phyloP scores from a whole-genome alignment of 2,797 vertebrate genomes.

The Sitta carolinensis region DNA sequence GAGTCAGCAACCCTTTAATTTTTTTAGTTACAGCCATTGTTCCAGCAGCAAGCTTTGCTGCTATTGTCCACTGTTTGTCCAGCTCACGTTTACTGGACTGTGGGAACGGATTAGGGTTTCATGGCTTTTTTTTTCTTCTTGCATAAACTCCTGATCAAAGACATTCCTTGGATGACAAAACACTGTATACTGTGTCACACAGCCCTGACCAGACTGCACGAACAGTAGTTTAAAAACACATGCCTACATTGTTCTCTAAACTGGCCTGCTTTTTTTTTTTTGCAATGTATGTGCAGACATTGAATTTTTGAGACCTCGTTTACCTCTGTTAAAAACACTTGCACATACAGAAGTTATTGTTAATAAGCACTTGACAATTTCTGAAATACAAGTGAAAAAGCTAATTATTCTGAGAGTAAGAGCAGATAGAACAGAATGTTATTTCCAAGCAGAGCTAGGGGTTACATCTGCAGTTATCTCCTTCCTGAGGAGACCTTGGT shows the following conservation, averaged over 20 bases:
- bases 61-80: conserved; percentile 78
- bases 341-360: neutral
- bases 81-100: conserved; percentile 80
- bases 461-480: neutral
- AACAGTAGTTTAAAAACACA: conserved; percentile 77
- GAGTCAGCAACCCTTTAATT: conserved; percentile 72
- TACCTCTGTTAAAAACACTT: neutral
- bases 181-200: conserved; percentile 81
- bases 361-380: neutral
- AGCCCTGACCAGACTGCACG: conserved; percentile 72
- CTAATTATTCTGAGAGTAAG: neutral
- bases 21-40: conserved; percentile 74
- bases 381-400: neutral
- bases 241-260: conserved; percentile 73
- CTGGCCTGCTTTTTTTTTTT: neutral
- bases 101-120: conserved; percentile 91
- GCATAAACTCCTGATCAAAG: conserved; percentile 89
- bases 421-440: neutral
- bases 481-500: neutral
- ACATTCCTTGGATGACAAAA: conserved; percentile 91
- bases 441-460: neutral
- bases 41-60: conserved; percentile 70
- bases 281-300: conserved; percentile 49
- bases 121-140: conserved; percentile 73
- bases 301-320: conserved; percentile 14